Evolutionary conservation across 2,113 vertebrate genomes (phyloP).

Genomic region (Ursus arctos): DNA sequence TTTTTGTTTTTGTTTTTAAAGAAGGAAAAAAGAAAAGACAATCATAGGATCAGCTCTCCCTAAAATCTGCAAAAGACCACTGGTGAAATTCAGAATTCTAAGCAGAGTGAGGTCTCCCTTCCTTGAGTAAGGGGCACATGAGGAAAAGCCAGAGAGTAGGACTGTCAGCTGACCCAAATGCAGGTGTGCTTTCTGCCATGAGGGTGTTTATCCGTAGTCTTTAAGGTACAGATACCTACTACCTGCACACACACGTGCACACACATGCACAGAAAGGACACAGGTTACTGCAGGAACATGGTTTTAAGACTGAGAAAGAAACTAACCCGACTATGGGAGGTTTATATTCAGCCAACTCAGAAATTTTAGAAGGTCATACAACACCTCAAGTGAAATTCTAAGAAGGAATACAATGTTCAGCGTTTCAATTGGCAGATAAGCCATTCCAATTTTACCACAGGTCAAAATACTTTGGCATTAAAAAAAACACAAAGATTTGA

Average conservation of each 20-base stretch:
- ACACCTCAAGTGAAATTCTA: background rate
- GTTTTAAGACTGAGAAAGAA: background rate
- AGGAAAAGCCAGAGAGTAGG: background rate
- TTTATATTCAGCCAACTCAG: background rate
- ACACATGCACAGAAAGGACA: background rate
- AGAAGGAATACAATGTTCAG: background rate
- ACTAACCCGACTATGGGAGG: background rate
- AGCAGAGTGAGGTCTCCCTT: background rate
- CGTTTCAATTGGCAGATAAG: background rate
- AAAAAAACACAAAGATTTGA: background rate
- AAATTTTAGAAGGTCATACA: background rate
- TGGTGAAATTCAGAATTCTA: background rate
- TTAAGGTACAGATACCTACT: background rate
- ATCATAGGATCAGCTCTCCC: background rate
- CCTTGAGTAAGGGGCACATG: background rate
- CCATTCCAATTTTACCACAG: background rate
- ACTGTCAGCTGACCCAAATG: background rate
- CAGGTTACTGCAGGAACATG: background rate
- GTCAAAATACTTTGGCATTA: background rate
- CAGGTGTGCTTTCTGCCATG: background rate
- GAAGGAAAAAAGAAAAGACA: background rate
- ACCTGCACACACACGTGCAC: background rate
- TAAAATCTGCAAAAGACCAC: conserved; percentile 15
- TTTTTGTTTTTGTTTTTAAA: background rate
- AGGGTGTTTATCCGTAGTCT: background rate